These are phyloP conservation scores for Sparidentex hasta DNA, from an alignment of 2,797 vertebrate species.

Conservation along the genomic window DNA sequence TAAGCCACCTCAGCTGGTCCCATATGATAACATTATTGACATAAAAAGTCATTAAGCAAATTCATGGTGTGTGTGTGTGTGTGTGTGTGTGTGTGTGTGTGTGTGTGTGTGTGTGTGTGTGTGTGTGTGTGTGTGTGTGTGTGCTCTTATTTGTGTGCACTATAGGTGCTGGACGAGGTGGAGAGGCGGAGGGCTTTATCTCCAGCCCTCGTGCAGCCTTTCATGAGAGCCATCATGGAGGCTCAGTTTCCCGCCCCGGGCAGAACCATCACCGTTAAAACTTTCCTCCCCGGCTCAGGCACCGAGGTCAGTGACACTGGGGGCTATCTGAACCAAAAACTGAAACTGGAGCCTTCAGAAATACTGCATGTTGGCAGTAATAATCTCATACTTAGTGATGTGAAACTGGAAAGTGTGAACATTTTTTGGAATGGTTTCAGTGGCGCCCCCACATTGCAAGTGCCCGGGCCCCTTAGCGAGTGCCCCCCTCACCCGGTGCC, in stretches of 20 bases:
- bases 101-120: not conserved
- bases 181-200: constrained; percentile 96
- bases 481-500: no score
- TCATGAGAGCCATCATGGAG: constrained; percentile 99
- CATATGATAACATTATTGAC: not conserved
- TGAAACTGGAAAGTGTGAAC: no score
- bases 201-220: constrained; percentile 96
- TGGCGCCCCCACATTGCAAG: no score
- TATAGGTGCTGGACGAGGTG: constrained; percentile 96
- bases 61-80: not conserved
- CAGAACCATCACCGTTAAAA: constrained; percentile 93
- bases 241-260: constrained; percentile 98
- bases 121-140: not conserved
- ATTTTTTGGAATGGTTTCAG: no score
- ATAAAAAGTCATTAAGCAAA: not conserved
- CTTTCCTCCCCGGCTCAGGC: constrained; percentile 96
- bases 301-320: constrained; percentile 88
- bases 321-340: not conserved
- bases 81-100: no score
- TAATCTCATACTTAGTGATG: no score
- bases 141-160: not conserved
- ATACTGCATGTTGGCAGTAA: not conserved
- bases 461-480: no score
- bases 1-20: constrained; percentile 51
- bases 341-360: not conserved